A percentile compares a stretch with the other conserved stretches of the same genome.
Conservation (phyloP, 2,113 vertebrate species). For the Ceyx melanurus region DNA sequence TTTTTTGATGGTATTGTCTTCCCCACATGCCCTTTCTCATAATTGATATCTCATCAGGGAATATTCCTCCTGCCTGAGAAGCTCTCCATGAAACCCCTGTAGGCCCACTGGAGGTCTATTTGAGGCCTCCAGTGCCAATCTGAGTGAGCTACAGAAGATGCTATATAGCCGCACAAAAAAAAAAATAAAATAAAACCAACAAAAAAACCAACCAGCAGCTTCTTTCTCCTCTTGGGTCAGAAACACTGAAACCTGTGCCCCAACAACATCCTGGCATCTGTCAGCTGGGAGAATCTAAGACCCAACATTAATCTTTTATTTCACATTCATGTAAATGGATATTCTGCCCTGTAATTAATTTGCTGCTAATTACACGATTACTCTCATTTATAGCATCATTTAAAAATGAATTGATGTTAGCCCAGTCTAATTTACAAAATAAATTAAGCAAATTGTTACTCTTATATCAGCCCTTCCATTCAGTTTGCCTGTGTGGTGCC, state of each 20-base stretch:
- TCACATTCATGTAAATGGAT: conserved; percentile 64
- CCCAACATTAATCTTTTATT: conserved; percentile 42
- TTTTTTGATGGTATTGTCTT: neutral
- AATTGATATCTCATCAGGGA: neutral
- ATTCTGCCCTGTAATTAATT: conserved; percentile 69
- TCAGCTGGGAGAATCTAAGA: neutral
- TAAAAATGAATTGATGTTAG: conserved; percentile 60
- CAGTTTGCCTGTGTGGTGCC: conserved; percentile 43
- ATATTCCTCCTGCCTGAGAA: neutral
- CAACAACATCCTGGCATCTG: neutral
- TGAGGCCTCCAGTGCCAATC: neutral
- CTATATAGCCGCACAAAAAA: neutral
- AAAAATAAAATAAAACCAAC: too few species aligned
- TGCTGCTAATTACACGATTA: conserved; percentile 76
- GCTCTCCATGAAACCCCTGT: neutral
- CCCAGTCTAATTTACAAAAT: conserved; percentile 73
- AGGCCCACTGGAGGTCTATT: neutral
- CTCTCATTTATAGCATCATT: conserved; percentile 68
- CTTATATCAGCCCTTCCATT: conserved; percentile 56
- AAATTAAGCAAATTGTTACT: conserved; percentile 73
- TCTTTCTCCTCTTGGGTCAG: neutral
- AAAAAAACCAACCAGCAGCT: too few species aligned
- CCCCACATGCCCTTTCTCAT: neutral
- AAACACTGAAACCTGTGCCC: neutral
- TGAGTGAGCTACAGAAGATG: neutral